Percentiles rank a stretch among this genome's conserved stretches.
Conservation (phyloP, 2,888 invertebrate species). For the Chirona hameri region DNA sequence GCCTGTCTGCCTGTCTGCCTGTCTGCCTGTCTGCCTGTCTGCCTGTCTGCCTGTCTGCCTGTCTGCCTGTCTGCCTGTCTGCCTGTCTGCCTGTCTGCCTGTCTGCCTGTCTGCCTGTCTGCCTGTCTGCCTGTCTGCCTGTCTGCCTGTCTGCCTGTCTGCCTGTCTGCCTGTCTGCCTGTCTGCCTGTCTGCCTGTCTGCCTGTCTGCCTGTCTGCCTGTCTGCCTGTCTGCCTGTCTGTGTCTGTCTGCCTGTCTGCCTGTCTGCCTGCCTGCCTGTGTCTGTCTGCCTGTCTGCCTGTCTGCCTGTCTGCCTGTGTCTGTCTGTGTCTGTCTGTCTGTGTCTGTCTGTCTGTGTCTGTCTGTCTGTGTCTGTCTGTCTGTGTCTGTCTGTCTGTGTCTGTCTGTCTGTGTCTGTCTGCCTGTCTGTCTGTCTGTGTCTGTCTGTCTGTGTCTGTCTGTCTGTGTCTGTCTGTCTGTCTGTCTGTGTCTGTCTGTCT, state of each 20-base stretch:
- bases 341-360: slow-evolving; percentile 1
- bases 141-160: neutral
- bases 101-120: neutral
- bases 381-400: neutral
- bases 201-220: neutral
- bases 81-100: neutral
- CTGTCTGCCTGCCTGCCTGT: too few species aligned
- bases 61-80: neutral
- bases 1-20: too few species aligned
- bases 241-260: too few species aligned
- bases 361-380: neutral
- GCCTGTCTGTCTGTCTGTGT: too few species aligned
- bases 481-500: neutral
- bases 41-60: neutral
- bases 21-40: neutral
- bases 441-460: neutral
- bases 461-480: neutral
- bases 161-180: neutral
- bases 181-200: neutral
- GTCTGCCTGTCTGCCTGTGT: slow-evolving; percentile 1
- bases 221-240: neutral
- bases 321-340: neutral
- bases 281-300: neutral
- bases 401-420: too few species aligned
- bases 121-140: neutral